These are phyloP conservation scores for Coregonus suidteri DNA, from an alignment of 2,797 vertebrate genomes.

Conservation along the genomic window DNA sequence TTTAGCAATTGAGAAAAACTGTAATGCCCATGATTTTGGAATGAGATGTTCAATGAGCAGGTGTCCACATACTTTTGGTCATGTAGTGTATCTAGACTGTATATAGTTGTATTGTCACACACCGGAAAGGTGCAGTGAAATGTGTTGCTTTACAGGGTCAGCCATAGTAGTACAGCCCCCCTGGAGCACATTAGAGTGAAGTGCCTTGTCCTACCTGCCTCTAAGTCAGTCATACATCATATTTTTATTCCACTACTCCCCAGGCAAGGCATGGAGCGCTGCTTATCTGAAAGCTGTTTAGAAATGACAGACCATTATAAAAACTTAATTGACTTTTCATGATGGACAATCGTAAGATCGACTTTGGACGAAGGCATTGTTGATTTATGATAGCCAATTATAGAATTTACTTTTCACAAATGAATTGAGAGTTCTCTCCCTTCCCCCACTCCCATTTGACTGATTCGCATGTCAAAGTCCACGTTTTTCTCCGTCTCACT, in stretches of 20 bases:
- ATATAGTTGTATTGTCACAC: too few species aligned
- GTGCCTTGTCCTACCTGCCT: not conserved
- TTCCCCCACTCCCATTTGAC: not conserved
- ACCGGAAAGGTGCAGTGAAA: too few species aligned
- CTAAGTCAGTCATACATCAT: not conserved
- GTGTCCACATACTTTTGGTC: too few species aligned
- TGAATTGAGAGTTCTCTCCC: too few species aligned
- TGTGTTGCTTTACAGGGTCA: too few species aligned
- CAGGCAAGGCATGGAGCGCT: not conserved
- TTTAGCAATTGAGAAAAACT: too few species aligned
- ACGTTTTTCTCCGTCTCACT: not conserved
- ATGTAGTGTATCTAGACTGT: too few species aligned
- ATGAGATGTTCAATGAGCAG: too few species aligned
- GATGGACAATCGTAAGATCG: too few species aligned
- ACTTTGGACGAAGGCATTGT: not conserved
- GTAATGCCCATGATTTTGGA: too few species aligned
- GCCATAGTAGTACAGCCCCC: not conserved
- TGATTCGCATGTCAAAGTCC: not conserved
- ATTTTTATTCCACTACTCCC: not conserved
- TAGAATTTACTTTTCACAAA: not conserved
- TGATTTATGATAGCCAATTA: constrained; percentile 9
- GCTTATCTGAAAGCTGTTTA: not conserved
- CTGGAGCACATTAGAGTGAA: too few species aligned
- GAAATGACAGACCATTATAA: not conserved
- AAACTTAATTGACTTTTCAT: too few species aligned